These are phyloP conservation scores for Torymus auratus DNA, from an alignment of 2,888 invertebrate species.

Conservation along the genomic window DNA sequence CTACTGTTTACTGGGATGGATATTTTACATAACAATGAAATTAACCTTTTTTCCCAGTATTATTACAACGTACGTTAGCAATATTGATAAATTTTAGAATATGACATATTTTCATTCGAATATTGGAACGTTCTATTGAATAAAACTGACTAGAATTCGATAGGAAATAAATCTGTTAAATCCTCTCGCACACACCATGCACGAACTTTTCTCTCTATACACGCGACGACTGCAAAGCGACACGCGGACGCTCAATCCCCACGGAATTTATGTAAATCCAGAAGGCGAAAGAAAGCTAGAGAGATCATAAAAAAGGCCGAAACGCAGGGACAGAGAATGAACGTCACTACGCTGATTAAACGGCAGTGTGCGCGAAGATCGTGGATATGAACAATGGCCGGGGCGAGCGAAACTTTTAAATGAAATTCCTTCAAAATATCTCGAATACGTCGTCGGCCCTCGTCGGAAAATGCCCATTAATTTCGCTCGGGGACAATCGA, in stretches of 20 bases:
- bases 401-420: slow-evolving; percentile 65
- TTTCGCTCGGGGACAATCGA: slow-evolving; percentile 46
- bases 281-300: not conserved
- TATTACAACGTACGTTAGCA: too few species aligned
- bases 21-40: too few species aligned
- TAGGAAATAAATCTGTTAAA: too few species aligned
- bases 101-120: too few species aligned
- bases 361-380: not conserved
- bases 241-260: too few species aligned
- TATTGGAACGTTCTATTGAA: too few species aligned
- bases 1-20: too few species aligned
- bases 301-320: not conserved
- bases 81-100: too few species aligned
- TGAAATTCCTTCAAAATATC: slow-evolving; percentile 70
- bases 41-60: too few species aligned
- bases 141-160: too few species aligned
- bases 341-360: slow-evolving; percentile 20
- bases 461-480: slow-evolving; percentile 47
- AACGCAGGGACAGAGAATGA: not conserved
- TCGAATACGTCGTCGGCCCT: slow-evolving; percentile 48
- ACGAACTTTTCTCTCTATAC: too few species aligned
- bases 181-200: too few species aligned
- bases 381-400: slow-evolving; percentile 25
- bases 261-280: slow-evolving; percentile 44
- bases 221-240: not conserved